Percentiles rank a stretch among this genome's conserved stretches.
Conservation (phyloP, 2,113 vertebrate species). For the Epinephelus fuscoguttatus region DNA sequence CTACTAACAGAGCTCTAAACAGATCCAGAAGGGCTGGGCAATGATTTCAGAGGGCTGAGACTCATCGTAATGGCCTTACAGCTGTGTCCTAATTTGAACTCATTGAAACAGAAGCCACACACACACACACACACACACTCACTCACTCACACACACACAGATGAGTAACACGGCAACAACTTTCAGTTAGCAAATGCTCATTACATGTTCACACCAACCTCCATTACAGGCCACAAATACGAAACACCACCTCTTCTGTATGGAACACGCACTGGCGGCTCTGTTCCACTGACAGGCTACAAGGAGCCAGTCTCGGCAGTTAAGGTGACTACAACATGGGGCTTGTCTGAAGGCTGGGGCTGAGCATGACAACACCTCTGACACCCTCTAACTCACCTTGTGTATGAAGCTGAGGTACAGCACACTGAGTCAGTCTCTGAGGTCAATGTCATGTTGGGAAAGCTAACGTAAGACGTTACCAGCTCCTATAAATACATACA, state of each 20-base stretch:
- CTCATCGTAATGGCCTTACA: neutral
- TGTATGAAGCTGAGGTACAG: neutral
- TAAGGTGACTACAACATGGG: conserved; percentile 16
- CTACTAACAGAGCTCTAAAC: neutral
- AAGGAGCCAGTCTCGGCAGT: conserved; percentile 13
- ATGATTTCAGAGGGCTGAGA: conserved; percentile 44
- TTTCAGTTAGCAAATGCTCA: neutral
- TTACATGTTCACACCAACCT: neutral
- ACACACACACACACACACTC: conserved; percentile 3
- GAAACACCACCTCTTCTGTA: neutral
- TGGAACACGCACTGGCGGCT: conserved; percentile 1
- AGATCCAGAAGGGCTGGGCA: conserved; percentile 8
- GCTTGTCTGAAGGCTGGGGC: conserved; percentile 28
- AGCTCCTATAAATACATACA: neutral
- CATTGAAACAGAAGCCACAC: conserved; percentile 29
- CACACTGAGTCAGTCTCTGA: neutral
- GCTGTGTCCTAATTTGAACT: conserved; percentile 11
- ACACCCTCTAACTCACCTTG: neutral
- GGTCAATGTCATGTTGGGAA: neutral
- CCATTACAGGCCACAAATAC: conserved; percentile 3
- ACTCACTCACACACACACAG: conserved; percentile 30
- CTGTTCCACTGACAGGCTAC: neutral
- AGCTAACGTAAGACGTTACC: neutral
- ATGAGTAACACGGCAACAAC: neutral
- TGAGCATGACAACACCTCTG: conserved; percentile 4